Evolutionary conservation across 2,797 vertebrate genomes (phyloP).

Genomic region (Gobio occitaniae): DNA sequence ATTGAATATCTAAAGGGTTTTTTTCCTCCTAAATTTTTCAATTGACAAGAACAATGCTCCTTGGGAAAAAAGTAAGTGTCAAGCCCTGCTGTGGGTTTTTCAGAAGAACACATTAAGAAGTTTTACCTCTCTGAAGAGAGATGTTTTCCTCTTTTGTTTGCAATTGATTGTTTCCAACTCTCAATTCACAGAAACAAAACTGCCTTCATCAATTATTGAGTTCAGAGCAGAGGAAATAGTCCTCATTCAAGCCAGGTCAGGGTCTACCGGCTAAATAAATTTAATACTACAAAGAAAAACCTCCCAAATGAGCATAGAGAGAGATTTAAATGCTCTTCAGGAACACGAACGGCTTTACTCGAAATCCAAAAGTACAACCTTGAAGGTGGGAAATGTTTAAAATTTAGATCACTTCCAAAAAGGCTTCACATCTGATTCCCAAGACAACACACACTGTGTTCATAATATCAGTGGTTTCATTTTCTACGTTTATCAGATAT

Average conservation of each 20-base stretch:
- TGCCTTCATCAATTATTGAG: slow-evolving; percentile 49
- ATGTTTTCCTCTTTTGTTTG: slow-evolving; percentile 18
- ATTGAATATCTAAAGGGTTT: background rate
- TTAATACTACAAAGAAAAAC: slow-evolving; percentile 18
- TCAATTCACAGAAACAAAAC: slow-evolving; percentile 42
- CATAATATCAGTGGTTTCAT: slow-evolving; percentile 40
- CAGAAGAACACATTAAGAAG: slow-evolving; percentile 4
- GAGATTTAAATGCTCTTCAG: background rate
- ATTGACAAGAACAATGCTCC: background rate
- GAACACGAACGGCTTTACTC: background rate
- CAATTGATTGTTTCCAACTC: slow-evolving; percentile 23
- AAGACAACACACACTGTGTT: background rate
- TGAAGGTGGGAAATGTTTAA: slow-evolving; percentile 12
- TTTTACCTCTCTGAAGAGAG: background rate
- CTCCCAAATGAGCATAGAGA: background rate
- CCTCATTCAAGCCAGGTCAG: slow-evolving; percentile 37
- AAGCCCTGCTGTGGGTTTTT: background rate
- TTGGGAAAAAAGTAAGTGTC: background rate
- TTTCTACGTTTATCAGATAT: slow-evolving; percentile 44
- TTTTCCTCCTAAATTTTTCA: background rate
- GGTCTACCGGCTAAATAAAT: slow-evolving; percentile 29
- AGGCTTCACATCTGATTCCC: background rate
- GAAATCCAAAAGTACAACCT: slow-evolving; percentile 5
- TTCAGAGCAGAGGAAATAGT: slow-evolving; percentile 11
- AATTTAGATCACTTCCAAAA: slow-evolving; percentile 38